These are phyloP conservation scores for Orycteropus afer DNA, from an alignment of 2,113 vertebrate species.

Conservation along the genomic window DNA sequence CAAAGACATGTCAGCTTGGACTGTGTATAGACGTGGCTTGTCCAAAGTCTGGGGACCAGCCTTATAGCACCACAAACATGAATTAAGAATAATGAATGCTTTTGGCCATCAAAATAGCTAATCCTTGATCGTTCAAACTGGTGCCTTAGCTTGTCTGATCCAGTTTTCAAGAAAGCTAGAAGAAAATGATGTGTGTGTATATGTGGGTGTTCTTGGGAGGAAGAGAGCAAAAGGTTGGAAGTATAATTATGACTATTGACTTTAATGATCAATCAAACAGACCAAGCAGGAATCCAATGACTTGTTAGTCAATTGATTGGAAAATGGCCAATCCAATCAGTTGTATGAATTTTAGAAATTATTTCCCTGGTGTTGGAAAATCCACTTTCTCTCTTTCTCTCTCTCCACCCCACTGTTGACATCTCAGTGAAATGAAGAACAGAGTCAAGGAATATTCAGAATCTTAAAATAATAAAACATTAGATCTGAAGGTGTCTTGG, in stretches of 20 bases:
- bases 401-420: not conserved
- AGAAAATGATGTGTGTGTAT: not conserved
- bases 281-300: not conserved
- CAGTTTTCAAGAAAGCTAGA: not conserved
- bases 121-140: not conserved
- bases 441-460: not conserved
- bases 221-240: not conserved
- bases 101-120: not conserved
- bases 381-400: not conserved
- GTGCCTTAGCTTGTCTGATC: not conserved
- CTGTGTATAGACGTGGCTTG: not conserved
- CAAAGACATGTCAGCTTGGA: slow-evolving; percentile 15
- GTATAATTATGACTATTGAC: not conserved
- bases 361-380: not conserved
- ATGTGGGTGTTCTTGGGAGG: not conserved
- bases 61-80: not conserved
- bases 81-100: rapidly evolving
- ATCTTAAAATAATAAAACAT: not conserved
- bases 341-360: not conserved
- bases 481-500: not conserved
- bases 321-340: not conserved
- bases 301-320: not conserved
- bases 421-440: not conserved
- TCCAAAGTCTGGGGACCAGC: not conserved
- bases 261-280: not conserved